Conservation (phyloP, 1,140 invertebrate species). For the Harpegnathos saltator region DNA sequence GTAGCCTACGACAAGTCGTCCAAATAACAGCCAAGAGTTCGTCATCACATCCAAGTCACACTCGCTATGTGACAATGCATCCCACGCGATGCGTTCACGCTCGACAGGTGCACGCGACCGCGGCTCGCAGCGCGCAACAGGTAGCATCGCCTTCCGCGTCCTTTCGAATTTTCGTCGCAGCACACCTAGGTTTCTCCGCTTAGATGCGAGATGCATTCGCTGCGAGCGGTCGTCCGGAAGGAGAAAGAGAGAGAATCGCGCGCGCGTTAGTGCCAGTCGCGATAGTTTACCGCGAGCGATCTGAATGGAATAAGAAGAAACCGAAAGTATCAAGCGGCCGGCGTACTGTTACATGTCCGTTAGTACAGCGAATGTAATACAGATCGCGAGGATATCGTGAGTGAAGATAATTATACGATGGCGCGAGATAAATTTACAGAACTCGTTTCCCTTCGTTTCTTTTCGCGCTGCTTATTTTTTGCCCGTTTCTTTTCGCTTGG, state of each 20-base stretch:
- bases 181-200: neutral
- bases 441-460: no score
- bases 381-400: neutral
- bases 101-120: conserved; percentile 36
- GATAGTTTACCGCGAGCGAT: neutral
- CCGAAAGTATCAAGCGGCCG: conserved; percentile 25
- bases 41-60: conserved; percentile 1
- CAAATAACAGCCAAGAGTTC: no score
- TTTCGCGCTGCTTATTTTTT: no score
- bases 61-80: neutral
- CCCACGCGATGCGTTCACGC: conserved; percentile 47
- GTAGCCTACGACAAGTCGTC: no score
- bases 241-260: neutral
- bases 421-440: neutral
- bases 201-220: conserved; percentile 20
- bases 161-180: conserved; percentile 65
- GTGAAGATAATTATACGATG: neutral
- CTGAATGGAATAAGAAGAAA: conserved; percentile 19
- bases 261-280: neutral
- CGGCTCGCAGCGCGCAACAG: conserved; percentile 60
- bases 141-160: conserved; percentile 55
- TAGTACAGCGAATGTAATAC: neutral
- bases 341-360: neutral
- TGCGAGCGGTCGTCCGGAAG: neutral
- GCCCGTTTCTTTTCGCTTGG: no score